Base-by-base conservation (phyloP, 2,797 vertebrate species). In the Arremon aurantiirostris region DNA sequence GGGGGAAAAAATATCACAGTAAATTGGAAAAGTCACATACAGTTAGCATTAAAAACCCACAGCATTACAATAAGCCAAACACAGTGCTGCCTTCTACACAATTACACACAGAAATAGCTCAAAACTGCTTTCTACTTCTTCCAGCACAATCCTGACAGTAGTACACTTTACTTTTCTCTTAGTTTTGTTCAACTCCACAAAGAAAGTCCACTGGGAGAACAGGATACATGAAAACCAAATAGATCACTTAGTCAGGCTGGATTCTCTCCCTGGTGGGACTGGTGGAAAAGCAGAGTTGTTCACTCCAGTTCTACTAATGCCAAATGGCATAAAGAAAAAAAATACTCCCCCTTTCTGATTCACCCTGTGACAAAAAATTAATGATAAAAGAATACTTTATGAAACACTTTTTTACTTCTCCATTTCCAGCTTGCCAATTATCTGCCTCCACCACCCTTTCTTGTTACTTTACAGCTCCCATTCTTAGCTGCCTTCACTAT, bases 1-100 rank as follows among this genome's bases (percentile, higher is more conserved):
- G 1, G 4, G 24, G 11, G 1, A 2, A 2, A 32, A 34, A 41
- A 53, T 26, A 11, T 0, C 8, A 55, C 53, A 85, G 11, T 63
- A 82, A 96, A 70, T 30, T 30, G 22, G n/a, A 76, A 17, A 76
- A 70, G 69, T 78, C 21, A 68, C 37, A 79, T 21, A 52, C 8
- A 91, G 65, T 78, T 93, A 85, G 68, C 82, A 89, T 30, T 18
- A 44, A 64, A 96, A 73, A 10, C 20, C 11, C 46, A 65, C 16
- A 93, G 42, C 28, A 63, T 21, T 18, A 32, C 24, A 76, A 34
- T 39, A 82, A 78, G 42, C 8, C 47, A 85, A 91, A 46, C 17
- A 46, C 19, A 64, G 23, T 39, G 34, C 65, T 59, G 42, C n/a
- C 17, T 76, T 55, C 18, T 37, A 63, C 14, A 7, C 57, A 91